These are phyloP conservation scores for Pomacea canaliculata DNA, from an alignment of 2,888 invertebrate species.

Conservation along the genomic window DNA sequence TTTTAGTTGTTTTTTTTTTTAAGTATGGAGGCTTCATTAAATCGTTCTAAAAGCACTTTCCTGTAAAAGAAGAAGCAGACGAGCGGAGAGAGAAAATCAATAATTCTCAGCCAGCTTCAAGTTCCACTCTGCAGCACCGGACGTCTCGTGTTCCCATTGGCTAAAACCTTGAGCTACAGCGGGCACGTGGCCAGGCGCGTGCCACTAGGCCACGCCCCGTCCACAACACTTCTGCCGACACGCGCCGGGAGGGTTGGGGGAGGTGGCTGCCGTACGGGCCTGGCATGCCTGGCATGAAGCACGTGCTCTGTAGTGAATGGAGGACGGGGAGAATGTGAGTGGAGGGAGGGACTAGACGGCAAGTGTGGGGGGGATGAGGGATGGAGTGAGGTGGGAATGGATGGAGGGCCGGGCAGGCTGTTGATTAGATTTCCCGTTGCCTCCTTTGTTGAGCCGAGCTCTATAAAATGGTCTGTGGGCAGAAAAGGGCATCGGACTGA, in stretches of 20 bases:
- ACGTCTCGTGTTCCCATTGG: no score
- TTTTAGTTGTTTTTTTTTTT: no score
- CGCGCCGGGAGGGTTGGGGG: background rate
- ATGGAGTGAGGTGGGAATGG: background rate
- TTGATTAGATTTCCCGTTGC: background rate
- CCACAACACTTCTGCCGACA: background rate
- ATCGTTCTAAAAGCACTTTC: no score
- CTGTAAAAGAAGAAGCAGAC: no score
- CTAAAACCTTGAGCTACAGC: no score
- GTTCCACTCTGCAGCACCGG: no score
- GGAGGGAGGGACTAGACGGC: background rate
- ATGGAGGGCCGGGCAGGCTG: background rate
- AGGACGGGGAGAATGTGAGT: background rate
- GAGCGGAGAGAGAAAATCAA: no score
- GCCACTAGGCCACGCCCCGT: conserved; percentile 7
- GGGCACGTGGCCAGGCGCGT: conserved; percentile 6
- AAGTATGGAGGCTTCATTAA: no score
- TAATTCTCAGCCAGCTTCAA: no score
- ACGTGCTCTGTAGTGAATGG: background rate
- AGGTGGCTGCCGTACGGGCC: no score
- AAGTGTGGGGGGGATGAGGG: background rate
- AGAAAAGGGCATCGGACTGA: background rate
- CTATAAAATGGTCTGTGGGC: background rate
- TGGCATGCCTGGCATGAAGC: background rate
- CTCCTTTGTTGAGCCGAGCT: background rate